Conservation (phyloP, 2,797 vertebrate species). For the Malacoraja senta region DNA sequence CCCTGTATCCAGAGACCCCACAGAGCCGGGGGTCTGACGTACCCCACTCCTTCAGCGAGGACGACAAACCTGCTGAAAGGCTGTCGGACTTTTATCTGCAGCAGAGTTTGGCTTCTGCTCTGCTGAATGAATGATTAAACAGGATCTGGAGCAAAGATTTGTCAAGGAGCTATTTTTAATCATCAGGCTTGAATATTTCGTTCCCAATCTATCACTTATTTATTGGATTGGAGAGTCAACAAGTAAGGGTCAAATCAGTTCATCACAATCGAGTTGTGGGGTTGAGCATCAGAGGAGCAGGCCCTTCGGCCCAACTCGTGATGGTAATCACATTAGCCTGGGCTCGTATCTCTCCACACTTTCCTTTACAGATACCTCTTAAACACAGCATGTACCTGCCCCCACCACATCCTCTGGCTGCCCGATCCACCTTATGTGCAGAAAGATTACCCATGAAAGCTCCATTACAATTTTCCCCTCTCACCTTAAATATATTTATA, state of each 20-base stretch:
- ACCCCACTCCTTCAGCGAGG: not conserved
- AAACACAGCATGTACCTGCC: too few species aligned
- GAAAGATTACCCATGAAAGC: too few species aligned
- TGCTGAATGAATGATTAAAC: slow-evolving; percentile 28
- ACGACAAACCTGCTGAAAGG: not conserved
- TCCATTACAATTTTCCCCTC: too few species aligned
- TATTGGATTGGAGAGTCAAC: not conserved
- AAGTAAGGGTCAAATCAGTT: not conserved
- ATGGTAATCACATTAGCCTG: too few species aligned
- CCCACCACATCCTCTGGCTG: too few species aligned
- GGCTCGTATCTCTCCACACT: too few species aligned
- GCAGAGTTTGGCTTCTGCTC: not conserved
- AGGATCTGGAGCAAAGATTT: slow-evolving; percentile 1
- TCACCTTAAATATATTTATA: too few species aligned
- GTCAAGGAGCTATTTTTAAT: not conserved
- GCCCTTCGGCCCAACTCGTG: too few species aligned
- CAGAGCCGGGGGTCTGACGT: not conserved
- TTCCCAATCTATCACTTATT: slow-evolving; percentile 15
- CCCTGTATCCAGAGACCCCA: not conserved
- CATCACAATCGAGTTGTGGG: too few species aligned
- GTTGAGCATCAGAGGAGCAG: too few species aligned
- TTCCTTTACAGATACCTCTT: too few species aligned
- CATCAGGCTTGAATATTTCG: not conserved
- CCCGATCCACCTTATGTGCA: too few species aligned
- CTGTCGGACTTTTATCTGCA: not conserved